Evolutionary conservation across 2,888 invertebrate genomes (phyloP).

Genomic region (Isoperla grammatica): DNA sequence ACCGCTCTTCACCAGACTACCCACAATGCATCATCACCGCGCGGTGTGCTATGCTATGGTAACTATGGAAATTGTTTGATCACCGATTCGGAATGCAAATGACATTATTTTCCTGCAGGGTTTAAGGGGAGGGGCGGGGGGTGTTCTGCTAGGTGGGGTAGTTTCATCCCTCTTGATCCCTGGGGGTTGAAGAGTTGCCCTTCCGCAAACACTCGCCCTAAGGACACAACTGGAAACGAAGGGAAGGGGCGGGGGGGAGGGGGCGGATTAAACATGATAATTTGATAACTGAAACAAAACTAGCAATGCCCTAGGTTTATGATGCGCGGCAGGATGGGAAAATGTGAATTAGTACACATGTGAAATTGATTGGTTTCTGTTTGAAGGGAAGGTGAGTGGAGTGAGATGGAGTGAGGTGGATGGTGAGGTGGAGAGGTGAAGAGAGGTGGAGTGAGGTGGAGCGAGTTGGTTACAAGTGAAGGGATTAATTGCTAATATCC

Average conservation of each 20-base stretch:
- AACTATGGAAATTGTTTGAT: slow-evolving; percentile 28
- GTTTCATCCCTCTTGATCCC: slow-evolving; percentile 2
- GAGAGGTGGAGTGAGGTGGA: too few species aligned
- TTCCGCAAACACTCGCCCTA: slow-evolving; percentile 16
- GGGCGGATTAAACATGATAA: slow-evolving; percentile 46
- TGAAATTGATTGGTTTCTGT: too few species aligned
- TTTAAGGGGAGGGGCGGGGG: too few species aligned
- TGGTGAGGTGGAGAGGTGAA: too few species aligned
- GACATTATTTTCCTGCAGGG: slow-evolving; percentile 20
- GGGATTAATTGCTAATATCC: too few species aligned
- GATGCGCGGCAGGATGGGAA: too few species aligned
- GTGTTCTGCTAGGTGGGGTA: too few species aligned
- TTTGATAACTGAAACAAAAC: slow-evolving; percentile 26
- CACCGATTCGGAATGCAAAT: slow-evolving; percentile 26
- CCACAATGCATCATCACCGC: not conserved
- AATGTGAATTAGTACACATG: too few species aligned
- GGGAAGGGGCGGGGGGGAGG: not conserved
- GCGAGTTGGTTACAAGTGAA: too few species aligned
- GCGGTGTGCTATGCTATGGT: slow-evolving; percentile 1
- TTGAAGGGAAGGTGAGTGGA: too few species aligned
- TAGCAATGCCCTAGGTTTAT: too few species aligned
- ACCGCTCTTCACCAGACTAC: not conserved
- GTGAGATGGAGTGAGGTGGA: too few species aligned
- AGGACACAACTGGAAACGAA: not conserved
- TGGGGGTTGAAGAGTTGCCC: not conserved